Evolutionary conservation across 2,797 vertebrate species (phyloP).

Genomic region (Dendrocincla tyrannina): DNA sequence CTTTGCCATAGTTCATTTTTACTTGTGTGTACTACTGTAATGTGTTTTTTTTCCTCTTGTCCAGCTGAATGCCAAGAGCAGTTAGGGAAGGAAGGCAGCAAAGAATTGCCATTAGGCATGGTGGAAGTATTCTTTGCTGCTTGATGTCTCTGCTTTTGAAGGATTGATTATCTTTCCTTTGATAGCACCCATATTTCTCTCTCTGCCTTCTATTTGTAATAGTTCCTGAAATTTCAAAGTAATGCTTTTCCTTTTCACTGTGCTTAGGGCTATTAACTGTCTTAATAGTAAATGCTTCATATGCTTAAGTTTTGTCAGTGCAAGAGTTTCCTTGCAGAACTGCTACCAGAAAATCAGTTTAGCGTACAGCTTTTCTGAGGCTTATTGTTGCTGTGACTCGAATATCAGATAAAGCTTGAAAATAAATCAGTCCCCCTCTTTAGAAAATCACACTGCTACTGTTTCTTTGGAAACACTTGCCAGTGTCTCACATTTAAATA

Average conservation of each 20-base stretch:
- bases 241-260: conserved; percentile 11
- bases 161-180: conserved; percentile 46
- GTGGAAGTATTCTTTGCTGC: conserved; percentile 37
- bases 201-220: background rate
- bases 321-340: conserved; percentile 9
- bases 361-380: conserved; percentile 45
- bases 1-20: background rate
- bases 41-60: background rate
- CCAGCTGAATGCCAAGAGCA: conserved; percentile 2
- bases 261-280: conserved; percentile 56
- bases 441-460: background rate
- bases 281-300: conserved; percentile 45
- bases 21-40: background rate
- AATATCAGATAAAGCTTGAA: conserved; percentile 23
- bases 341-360: conserved; percentile 51
- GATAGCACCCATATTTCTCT: conserved; percentile 36
- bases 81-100: conserved; percentile 21
- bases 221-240: conserved; percentile 53
- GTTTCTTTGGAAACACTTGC: conserved; percentile 43
- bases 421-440: conserved; percentile 39
- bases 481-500: conserved; percentile 31
- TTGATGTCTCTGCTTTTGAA: conserved; percentile 49
- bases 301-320: conserved; percentile 25
- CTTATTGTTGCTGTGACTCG: conserved; percentile 34
- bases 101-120: conserved; percentile 58